Conservation (phyloP, 2,113 vertebrate species). For the Python bivittatus region DNA sequence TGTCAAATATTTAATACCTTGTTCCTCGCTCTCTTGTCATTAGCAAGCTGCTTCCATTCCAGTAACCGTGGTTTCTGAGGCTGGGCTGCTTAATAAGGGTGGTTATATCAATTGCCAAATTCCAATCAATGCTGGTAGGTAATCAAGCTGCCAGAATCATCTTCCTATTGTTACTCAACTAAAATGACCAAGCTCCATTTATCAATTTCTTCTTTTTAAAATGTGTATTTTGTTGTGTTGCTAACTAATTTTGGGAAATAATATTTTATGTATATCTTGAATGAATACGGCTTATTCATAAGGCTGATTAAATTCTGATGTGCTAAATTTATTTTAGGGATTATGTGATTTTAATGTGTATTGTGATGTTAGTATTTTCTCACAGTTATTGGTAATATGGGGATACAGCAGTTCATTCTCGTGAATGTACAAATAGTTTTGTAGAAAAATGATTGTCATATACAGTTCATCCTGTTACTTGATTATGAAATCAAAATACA, state of each 20-base stretch:
- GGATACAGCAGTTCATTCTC: constrained; percentile 19
- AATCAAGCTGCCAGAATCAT: constrained; percentile 48
- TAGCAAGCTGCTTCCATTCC: constrained; percentile 36
- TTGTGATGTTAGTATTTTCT: constrained; percentile 32
- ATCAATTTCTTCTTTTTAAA: constrained; percentile 41
- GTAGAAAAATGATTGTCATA: not conserved
- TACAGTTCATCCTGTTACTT: not conserved
- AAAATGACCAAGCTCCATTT: constrained; percentile 45
- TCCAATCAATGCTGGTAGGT: constrained; percentile 79
- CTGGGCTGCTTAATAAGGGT: constrained; percentile 75
- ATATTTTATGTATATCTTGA: not conserved
- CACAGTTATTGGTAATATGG: constrained; percentile 28
- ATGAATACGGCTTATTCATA: constrained; percentile 2
- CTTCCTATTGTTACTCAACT: constrained; percentile 32
- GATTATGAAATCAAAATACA: not conserved
- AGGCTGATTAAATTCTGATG: constrained; percentile 27
- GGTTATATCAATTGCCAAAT: constrained; percentile 75
- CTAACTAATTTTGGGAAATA: not conserved
- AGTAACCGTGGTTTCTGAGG: constrained; percentile 69
- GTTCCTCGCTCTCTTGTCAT: constrained; percentile 41
- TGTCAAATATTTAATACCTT: constrained; percentile 25
- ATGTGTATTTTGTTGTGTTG: not conserved
- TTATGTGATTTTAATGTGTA: constrained; percentile 32
- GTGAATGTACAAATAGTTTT: not conserved
- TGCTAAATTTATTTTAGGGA: constrained; percentile 30